phyloP scores from a whole-genome alignment of 2,888 invertebrate species.

The Griposia aprilina region DNA sequence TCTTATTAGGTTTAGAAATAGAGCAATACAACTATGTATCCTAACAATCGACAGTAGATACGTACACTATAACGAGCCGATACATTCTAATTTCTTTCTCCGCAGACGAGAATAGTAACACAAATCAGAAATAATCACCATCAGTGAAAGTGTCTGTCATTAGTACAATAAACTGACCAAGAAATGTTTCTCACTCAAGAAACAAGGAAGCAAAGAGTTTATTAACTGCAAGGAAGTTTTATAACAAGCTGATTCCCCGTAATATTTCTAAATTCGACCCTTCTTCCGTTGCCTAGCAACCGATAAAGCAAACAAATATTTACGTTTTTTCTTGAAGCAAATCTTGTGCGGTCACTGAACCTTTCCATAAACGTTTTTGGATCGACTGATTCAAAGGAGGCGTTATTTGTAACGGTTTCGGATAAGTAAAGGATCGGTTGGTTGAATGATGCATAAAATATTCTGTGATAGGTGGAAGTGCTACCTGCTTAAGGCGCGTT shows the following conservation, averaged over 20 bases:
- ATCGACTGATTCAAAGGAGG: conserved; percentile 29
- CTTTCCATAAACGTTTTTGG: conserved; percentile 48
- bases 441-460: conserved; percentile 3
- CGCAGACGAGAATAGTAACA: conserved; percentile 10
- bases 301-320: conserved; percentile 73
- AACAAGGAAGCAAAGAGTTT: too few species aligned
- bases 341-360: conserved; percentile 67
- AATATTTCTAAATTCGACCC: conserved; percentile 49
- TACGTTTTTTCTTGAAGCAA: conserved; percentile 67
- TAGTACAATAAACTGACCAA: conserved; percentile 29
- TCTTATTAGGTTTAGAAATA: conserved; percentile 34
- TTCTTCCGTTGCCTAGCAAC: conserved; percentile 71
- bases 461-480: neutral
- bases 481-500: neutral
- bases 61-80: conserved; percentile 14
- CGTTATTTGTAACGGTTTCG: conserved; percentile 46
- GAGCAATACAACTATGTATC: conserved; percentile 18
- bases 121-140: conserved; percentile 34
- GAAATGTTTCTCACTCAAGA: conserved; percentile 3
- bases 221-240: conserved; percentile 26
- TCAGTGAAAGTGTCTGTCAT: conserved; percentile 40
- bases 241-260: conserved; percentile 16
- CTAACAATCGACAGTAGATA: conserved; percentile 38
- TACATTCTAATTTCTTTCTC: conserved; percentile 52
- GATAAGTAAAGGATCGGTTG: conserved; percentile 19